phyloP scores from a whole-genome alignment of 1,140 invertebrate genomes.

The Tetragonula clypearis region DNA sequence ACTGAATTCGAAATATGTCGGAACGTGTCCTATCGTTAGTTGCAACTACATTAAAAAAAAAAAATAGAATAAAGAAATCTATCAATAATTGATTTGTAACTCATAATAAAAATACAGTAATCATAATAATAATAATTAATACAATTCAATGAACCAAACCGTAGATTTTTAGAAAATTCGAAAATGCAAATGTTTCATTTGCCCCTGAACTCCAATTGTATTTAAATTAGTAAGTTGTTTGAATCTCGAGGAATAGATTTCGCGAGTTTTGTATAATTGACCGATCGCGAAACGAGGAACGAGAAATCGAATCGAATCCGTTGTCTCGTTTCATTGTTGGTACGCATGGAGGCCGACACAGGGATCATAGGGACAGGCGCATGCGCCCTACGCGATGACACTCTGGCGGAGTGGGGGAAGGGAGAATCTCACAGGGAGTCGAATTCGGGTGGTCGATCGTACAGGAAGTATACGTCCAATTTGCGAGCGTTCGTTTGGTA shows the following conservation, averaged over 20 bases:
- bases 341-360: conserved; percentile 1
- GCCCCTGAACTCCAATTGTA: neutral
- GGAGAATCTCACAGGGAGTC: conserved; percentile 3
- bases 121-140: too few relatives aligned
- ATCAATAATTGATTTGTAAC: too few relatives aligned
- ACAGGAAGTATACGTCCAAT: neutral
- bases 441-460: conserved; percentile 40
- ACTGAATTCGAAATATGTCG: too few relatives aligned
- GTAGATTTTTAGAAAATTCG: too few relatives aligned
- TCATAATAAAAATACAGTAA: too few relatives aligned
- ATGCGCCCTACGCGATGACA: conserved; percentile 1
- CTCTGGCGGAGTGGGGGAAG: neutral
- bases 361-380: conserved; percentile 15
- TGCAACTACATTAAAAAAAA: too few relatives aligned
- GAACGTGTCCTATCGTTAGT: too few relatives aligned
- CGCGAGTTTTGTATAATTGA: too few relatives aligned
- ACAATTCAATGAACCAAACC: too few relatives aligned
- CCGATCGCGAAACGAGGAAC: neutral
- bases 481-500: neutral
- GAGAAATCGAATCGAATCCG: neutral
- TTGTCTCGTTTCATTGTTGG: neutral
- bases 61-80: too few relatives aligned
- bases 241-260: too few relatives aligned
- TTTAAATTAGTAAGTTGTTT: neutral
- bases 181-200: too few relatives aligned